Conservation (phyloP, 2,888 invertebrate genomes). For the Belgica antarctica region DNA sequence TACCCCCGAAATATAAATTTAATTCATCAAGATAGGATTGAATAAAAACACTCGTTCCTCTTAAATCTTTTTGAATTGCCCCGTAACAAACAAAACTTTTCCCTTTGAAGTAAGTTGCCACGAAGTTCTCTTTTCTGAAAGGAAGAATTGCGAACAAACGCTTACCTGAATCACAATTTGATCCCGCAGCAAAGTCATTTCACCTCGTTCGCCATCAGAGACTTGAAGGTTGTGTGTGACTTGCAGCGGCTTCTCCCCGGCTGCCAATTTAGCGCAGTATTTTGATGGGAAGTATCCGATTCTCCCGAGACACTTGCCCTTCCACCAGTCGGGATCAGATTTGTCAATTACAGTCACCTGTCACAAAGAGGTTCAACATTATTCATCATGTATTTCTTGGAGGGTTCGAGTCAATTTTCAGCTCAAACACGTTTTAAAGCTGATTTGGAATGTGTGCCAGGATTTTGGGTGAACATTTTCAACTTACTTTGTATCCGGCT, state of each 20-base stretch:
- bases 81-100: too few relatives aligned
- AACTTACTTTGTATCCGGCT: constrained; percentile 70
- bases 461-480: background rate
- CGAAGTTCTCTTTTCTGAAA: too few relatives aligned
- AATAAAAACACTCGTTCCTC: too few relatives aligned
- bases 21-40: too few relatives aligned
- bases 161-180: constrained; percentile 83
- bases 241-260: constrained; percentile 87
- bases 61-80: too few relatives aligned
- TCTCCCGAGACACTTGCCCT: constrained; percentile 87
- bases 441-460: too few relatives aligned
- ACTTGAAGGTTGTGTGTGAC: constrained; percentile 85
- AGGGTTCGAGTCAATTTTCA: background rate
- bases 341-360: constrained; percentile 87
- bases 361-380: background rate
- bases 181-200: constrained; percentile 77
- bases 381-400: too few relatives aligned
- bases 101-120: too few relatives aligned
- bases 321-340: constrained; percentile 96
- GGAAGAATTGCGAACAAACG: background rate
- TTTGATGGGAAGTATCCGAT: constrained; percentile 93
- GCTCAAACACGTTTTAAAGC: background rate
- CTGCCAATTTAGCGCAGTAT: constrained; percentile 85
- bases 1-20: too few relatives aligned
- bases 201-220: constrained; percentile 69